These are phyloP conservation scores for Pseudorectes ferrugineus DNA, from an alignment of 2,113 vertebrate genomes.

Conservation along the genomic window DNA sequence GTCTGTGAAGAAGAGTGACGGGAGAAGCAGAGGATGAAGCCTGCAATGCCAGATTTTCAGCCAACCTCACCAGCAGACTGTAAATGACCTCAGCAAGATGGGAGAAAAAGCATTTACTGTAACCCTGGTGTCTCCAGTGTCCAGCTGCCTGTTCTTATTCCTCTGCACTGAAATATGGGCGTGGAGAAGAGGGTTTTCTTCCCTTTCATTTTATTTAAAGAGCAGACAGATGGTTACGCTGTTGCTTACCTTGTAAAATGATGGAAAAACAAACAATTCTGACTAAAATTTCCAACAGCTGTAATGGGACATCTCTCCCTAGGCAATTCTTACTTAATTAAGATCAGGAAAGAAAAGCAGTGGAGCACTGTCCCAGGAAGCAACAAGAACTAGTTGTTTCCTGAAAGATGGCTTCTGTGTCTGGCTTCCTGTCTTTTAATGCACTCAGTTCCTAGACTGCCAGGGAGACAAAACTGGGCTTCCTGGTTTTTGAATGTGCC, in stretches of 20 bases:
- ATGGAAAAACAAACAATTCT: conserved; percentile 32
- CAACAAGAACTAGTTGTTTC: background rate
- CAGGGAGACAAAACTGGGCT: background rate
- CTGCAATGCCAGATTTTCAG: background rate
- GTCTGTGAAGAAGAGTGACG: background rate
- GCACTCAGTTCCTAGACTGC: background rate
- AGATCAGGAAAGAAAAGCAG: conserved; percentile 2
- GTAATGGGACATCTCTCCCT: conserved; percentile 39
- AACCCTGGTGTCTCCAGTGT: background rate
- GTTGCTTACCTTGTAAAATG: conserved; percentile 60
- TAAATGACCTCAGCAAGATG: background rate
- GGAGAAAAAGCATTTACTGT: background rate
- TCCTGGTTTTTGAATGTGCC: background rate
- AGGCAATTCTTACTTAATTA: conserved; percentile 52
- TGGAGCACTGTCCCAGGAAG: conserved; percentile 10
- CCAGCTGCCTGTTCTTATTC: background rate
- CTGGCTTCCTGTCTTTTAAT: background rate
- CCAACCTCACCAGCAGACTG: background rate
- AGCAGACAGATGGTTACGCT: conserved; percentile 57
- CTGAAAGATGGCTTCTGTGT: background rate
- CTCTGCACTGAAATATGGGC: background rate
- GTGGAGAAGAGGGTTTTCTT: background rate
- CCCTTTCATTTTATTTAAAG: conserved; percentile 58
- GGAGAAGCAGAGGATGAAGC: background rate
- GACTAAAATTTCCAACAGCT: conserved; percentile 59